Evolutionary conservation across 2,113 vertebrate species (phyloP), one percentile per base, ranked within the genome.

Genomic region (Lepidothrix coronata): DNA sequence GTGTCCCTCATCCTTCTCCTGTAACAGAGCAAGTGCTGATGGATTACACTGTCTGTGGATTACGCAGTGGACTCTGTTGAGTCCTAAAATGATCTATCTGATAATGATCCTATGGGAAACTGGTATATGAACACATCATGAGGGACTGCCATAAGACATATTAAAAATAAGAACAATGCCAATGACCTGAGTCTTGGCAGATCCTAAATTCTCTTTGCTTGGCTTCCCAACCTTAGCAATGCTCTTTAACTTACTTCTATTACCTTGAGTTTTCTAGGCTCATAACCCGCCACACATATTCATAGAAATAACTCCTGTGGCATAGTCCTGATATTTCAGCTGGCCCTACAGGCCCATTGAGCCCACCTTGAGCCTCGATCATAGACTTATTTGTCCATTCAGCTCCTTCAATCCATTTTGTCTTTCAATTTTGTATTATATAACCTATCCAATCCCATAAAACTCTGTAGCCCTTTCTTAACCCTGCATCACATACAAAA

Each of bases 141-240:
- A 77, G 81, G 44, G 48, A 74, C 24, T 67, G 30, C 5, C 14
- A 6, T 23, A 63, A 57, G 43, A 35, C 33, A 13, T 37, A 37
- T 19, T 62, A 31, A 44, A 72, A 62, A 72, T 12, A 68, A 33
- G n/a, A 59, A 73, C 67, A 44, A 23, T 18, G 43, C 30, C 5
- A 4, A 3, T 41, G 30, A 61, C 17, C 17, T 5, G 28, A 65
- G 17, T 54, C 54, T 85, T 79, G 37, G 31, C 18, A 57, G 41
- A 82, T 85, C 49, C 74, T 88, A 72, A 93, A 39, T 79, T 75
- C 48, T 63, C 24, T 94, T 73, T 85, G 12, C 41, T 82, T 88
- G 54, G 28, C 37, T 94, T 72, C n/a, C 46, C 58, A 66, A 20
- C 12, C 5, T 75, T 52, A 75, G 44, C 33, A 51, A 4, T 21